phyloP scores from a whole-genome alignment of 2,888 invertebrate species.

The Netelia inedita region DNA sequence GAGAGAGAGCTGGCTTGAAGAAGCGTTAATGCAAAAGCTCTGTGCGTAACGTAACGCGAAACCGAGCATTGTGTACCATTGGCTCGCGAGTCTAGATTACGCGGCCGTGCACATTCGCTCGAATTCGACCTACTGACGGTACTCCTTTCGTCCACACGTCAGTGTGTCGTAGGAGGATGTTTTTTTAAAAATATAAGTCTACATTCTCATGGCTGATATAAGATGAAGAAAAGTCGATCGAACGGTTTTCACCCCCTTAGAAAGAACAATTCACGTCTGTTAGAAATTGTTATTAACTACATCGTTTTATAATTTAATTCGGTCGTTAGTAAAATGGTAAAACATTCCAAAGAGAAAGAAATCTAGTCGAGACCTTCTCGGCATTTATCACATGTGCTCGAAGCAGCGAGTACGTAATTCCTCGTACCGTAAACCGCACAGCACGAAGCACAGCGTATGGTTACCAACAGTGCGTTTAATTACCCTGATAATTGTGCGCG shows the following conservation, averaged over 20 bases:
- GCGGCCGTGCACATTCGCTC: slow-evolving; percentile 65
- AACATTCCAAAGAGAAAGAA: not conserved
- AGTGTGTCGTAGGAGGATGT: slow-evolving; percentile 44
- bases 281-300: too few species aligned
- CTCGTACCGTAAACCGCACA: slow-evolving; percentile 47
- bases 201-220: too few species aligned
- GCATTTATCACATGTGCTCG: slow-evolving; percentile 4
- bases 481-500: slow-evolving; percentile 44
- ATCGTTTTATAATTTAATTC: too few species aligned
- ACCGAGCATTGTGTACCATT: slow-evolving; percentile 79
- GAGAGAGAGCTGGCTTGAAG: slow-evolving; percentile 23
- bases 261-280: too few species aligned
- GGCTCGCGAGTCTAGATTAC: slow-evolving; percentile 70
- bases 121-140: slow-evolving; percentile 70
- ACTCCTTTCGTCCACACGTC: slow-evolving; percentile 47
- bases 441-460: slow-evolving; percentile 27
- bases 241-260: too few species aligned
- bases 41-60: slow-evolving; percentile 79
- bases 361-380: not conserved
- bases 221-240: too few species aligned
- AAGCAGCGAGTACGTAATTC: slow-evolving; percentile 29
- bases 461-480: slow-evolving; percentile 50
- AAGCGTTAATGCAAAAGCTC: slow-evolving; percentile 69
- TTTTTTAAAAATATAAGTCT: not conserved
- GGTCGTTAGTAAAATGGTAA: not conserved